Evolutionary conservation across 2,797 vertebrate genomes (phyloP).

Genomic region (Rhadinocentrus ornatus): DNA sequence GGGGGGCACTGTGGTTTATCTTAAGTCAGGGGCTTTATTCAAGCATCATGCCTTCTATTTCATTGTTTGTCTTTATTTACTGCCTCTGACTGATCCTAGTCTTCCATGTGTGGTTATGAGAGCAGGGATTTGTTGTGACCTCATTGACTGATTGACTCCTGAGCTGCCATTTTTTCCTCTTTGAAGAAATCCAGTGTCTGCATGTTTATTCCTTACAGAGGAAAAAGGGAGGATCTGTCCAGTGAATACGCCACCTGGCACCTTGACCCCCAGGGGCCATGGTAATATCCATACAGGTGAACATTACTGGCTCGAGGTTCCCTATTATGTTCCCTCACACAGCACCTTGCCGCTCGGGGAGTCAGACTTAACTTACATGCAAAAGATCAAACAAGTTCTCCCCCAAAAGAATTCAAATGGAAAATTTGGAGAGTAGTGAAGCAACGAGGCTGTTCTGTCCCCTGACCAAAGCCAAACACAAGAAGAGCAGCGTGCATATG

Average conservation of each 20-base stretch:
- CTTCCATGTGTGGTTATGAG: slow-evolving; percentile 67
- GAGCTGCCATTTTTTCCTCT: slow-evolving; percentile 64
- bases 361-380: slow-evolving; percentile 76
- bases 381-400: slow-evolving; percentile 85
- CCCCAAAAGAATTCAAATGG: slow-evolving; percentile 83
- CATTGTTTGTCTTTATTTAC: slow-evolving; percentile 81
- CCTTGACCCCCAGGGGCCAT: slow-evolving; percentile 77
- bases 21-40: slow-evolving; percentile 77
- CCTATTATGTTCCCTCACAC: slow-evolving; percentile 80
- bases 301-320: slow-evolving; percentile 78
- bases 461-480: slow-evolving; percentile 76
- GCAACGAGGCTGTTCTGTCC: slow-evolving; percentile 71
- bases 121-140: slow-evolving; percentile 74
- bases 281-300: slow-evolving; percentile 85
- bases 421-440: slow-evolving; percentile 78
- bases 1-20: slow-evolving; percentile 74
- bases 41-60: slow-evolving; percentile 72
- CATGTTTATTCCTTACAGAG: slow-evolving; percentile 72
- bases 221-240: slow-evolving; percentile 69
- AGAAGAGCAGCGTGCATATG: slow-evolving; percentile 47
- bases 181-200: slow-evolving; percentile 66
- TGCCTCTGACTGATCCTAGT: slow-evolving; percentile 70
- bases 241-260: slow-evolving; percentile 76
- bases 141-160: slow-evolving; percentile 74
- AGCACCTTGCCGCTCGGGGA: slow-evolving; percentile 75